phyloP scores from a whole-genome alignment of 2,113 vertebrate genomes.

The Podocnemis expansa region DNA sequence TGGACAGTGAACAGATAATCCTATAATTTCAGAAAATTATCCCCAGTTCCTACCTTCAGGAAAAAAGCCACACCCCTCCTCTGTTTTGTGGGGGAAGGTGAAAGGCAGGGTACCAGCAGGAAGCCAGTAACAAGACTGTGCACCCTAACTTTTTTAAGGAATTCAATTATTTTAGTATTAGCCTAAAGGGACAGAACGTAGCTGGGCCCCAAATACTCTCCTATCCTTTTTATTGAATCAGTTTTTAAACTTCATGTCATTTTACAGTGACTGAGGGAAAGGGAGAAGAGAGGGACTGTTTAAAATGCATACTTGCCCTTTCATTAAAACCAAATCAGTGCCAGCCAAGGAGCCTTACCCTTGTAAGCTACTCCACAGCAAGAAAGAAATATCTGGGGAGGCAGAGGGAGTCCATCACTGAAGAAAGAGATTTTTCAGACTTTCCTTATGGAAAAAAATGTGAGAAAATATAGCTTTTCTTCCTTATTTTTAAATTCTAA shows the following conservation, averaged over 20 bases:
- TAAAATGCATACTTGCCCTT: neutral
- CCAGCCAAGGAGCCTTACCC: neutral
- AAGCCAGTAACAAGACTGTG: neutral
- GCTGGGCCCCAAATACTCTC: neutral
- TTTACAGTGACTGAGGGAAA: neutral
- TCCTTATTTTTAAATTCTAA: neutral
- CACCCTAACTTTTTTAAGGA: neutral
- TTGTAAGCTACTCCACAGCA: neutral
- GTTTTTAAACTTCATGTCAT: neutral
- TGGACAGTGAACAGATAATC: neutral
- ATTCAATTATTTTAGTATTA: neutral
- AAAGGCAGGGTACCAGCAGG: neutral
- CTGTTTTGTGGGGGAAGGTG: neutral
- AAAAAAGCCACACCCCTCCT: accelerated
- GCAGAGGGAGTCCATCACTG: neutral
- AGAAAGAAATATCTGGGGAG: neutral
- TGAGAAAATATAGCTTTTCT: neutral
- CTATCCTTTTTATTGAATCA: neutral
- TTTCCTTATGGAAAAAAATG: neutral
- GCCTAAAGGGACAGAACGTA: neutral
- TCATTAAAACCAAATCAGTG: neutral
- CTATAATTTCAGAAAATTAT: neutral
- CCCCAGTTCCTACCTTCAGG: neutral
- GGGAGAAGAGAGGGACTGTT: neutral
- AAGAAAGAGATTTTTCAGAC: neutral